Base-by-base conservation (phyloP, 2,797 vertebrate genomes). In the Sciurus vulgaris region DNA sequence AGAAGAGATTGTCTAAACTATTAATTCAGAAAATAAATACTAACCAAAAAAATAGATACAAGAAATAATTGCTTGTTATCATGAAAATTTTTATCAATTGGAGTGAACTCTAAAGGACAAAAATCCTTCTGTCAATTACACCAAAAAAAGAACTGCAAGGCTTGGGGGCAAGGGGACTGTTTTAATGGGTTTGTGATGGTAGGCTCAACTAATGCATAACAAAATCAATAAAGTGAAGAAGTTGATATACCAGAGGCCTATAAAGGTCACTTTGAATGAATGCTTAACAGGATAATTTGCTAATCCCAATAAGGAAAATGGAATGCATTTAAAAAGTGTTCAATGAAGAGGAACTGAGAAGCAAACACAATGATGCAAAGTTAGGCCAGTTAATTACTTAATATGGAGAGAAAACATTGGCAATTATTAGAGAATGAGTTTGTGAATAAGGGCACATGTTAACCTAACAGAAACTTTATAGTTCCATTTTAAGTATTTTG, bases 211-310 rank as follows among this genome's bases (percentile, higher is more conserved):
- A 97, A 93, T 95, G 87, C 41, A 88, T 94, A 97, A 83, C 70
- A 67, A 91, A 96, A 97, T 96, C 81, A 82, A 96, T 95, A 95
- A 56, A 83, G 74, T 74, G 56, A 92, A 94, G 20, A 82, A 91
- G 91, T 9, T 91, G 89, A 95, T 96, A 93, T 20, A 87, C 69
- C 49, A 92, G 65, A 85, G 56, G 82, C 38, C 76, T 86, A 89
- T 90, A 91, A 73, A 91, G 74, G 72, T 96, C 61, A 96, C 78
- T 94, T 89, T 90, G 59, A 93, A 94, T 79, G 38, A 86, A 88
- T 1, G 3, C 77, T 73, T 93, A 97, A 95, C 18, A 92, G 79
- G 49, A 94, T 96, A 96, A 97, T 95, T 96, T 96, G 69, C 63
- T 44, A 93, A 92, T 94, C 38, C 44, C 49, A 92, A 78, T 92